Evolutionary conservation across 2,113 vertebrate species (phyloP).

Genomic region (Peromyscus californicus): DNA sequence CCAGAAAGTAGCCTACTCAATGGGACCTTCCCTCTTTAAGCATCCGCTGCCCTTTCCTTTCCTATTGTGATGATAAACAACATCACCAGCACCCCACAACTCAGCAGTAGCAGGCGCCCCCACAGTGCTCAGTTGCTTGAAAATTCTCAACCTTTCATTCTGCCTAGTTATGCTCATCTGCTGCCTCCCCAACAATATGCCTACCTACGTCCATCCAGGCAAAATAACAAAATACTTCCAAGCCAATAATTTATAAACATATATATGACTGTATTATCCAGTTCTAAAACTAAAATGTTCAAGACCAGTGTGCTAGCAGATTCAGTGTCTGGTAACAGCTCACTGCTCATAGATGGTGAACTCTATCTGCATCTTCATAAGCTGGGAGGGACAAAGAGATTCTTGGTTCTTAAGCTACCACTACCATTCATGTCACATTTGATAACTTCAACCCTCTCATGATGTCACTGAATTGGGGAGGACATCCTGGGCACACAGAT

Average conservation of each 20-base stretch:
- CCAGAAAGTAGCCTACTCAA: neutral
- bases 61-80: neutral
- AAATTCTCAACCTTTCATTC: neutral
- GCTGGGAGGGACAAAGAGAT: too few relatives aligned
- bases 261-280: neutral
- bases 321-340: neutral
- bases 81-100: fast-evolving
- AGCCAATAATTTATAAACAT: neutral
- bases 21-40: neutral
- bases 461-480: neutral
- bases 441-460: neutral
- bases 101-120: neutral
- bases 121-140: neutral
- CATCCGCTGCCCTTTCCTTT: neutral
- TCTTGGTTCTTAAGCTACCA: too few relatives aligned
- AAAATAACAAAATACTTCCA: neutral
- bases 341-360: neutral
- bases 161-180: neutral
- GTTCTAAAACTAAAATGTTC: neutral
- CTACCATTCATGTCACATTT: neutral
- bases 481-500: neutral
- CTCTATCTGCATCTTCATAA: neutral
- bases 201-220: neutral
- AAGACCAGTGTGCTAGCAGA: neutral
- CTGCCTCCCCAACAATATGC: neutral